A percentile compares a stretch with the other conserved stretches of the same genome.
Conservation (phyloP, 2,113 vertebrate genomes). For the Nothoprocta perdicaria region DNA sequence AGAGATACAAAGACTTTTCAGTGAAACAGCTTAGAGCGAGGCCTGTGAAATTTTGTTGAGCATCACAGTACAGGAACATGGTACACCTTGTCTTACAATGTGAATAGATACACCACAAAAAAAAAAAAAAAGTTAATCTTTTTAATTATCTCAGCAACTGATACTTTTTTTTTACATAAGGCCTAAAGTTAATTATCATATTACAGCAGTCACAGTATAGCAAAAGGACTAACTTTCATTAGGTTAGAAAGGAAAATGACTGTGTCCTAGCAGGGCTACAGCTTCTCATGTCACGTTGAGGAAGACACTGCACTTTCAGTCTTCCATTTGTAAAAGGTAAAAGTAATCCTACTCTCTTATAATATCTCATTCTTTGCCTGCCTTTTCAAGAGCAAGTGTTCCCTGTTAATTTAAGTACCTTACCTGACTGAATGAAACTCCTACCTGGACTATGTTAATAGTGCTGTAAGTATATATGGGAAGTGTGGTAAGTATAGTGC, state of each 20-base stretch:
- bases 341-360: not conserved
- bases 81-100: not conserved
- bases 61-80: not conserved
- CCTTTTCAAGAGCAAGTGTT: not conserved
- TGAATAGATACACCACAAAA: not conserved
- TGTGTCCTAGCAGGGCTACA: not conserved
- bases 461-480: not conserved
- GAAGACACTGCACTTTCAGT: not conserved
- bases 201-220: not conserved
- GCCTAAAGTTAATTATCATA: not conserved
- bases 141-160: not conserved
- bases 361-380: not conserved
- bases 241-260: not conserved
- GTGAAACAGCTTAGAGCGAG: not conserved
- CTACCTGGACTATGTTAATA: not conserved
- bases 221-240: not conserved
- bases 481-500: not conserved
- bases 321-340: not conserved
- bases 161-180: not conserved
- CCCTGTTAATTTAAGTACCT: fast-evolving
- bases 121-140: not conserved
- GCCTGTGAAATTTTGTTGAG: not conserved
- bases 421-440: not conserved
- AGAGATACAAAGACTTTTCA: not conserved
- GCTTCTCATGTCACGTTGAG: not conserved